These are phyloP conservation scores for Australoheros scitulus DNA, from an alignment of 2,113 vertebrate genomes.

Conservation along the genomic window DNA sequence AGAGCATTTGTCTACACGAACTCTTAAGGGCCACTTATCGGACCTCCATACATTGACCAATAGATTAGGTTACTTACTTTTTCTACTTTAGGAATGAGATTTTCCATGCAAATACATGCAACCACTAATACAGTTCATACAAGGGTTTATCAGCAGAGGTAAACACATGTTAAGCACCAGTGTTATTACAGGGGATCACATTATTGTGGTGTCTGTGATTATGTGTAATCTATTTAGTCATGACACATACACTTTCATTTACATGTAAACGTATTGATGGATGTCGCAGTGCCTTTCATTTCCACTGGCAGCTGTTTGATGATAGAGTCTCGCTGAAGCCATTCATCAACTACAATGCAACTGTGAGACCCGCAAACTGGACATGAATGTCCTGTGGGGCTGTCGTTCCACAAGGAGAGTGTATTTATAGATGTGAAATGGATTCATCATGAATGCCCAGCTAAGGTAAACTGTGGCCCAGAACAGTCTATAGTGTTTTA, in stretches of 20 bases:
- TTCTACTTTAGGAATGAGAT: not conserved
- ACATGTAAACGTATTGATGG: conserved; percentile 33
- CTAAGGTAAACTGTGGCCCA: conserved; percentile 33
- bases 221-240: conserved; percentile 41
- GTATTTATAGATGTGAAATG: conserved; percentile 35
- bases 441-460: conserved; percentile 42
- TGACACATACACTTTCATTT: conserved; percentile 18
- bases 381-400: conserved; percentile 14
- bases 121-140: not conserved
- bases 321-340: conserved; percentile 26
- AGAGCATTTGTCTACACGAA: conserved; percentile 36
- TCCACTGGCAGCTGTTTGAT: conserved; percentile 50
- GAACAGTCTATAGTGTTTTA: conserved; percentile 28
- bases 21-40: conserved; percentile 20
- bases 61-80: conserved; percentile 4
- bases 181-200: conserved; percentile 20
- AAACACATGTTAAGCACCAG: not conserved
- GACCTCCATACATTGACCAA: not conserved
- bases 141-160: conserved; percentile 13
- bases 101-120: not conserved
- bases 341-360: conserved; percentile 39
- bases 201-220: conserved; percentile 28
- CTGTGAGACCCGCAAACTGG: conserved; percentile 22
- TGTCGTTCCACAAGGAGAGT: conserved; percentile 20
- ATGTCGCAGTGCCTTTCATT: conserved; percentile 45